These are phyloP conservation scores for Drosophila atripex DNA, from an alignment of 2,888 invertebrate species.

Conservation along the genomic window DNA sequence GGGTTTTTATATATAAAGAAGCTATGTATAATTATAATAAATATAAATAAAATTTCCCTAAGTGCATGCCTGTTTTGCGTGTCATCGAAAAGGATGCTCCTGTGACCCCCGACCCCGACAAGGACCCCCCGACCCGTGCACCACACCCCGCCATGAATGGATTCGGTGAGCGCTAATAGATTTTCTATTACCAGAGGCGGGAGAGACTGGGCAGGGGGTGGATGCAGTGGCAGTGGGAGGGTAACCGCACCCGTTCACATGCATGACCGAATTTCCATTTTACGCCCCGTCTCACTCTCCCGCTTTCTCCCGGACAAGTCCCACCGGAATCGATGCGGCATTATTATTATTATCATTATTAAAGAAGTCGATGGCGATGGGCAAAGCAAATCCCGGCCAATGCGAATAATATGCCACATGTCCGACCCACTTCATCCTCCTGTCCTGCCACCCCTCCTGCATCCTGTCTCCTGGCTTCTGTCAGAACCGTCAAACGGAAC, in stretches of 20 bases:
- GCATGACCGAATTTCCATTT: slow-evolving; percentile 76
- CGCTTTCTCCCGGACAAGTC: slow-evolving; percentile 29
- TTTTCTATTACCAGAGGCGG: slow-evolving; percentile 64
- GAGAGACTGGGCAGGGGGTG: neutral
- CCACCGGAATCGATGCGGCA: slow-evolving; percentile 66
- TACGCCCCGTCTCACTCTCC: slow-evolving; percentile 46
- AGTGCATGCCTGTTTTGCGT: slow-evolving; percentile 30
- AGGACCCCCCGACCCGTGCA: neutral
- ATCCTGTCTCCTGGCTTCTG: slow-evolving; percentile 1
- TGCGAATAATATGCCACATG: slow-evolving; percentile 67
- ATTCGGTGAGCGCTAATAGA: slow-evolving; percentile 70
- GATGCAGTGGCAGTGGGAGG: neutral
- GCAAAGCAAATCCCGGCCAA: slow-evolving; percentile 54
- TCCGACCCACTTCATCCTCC: slow-evolving; percentile 36
- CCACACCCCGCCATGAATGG: slow-evolving; percentile 3
- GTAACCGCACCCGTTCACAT: slow-evolving; percentile 43
- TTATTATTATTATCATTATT: slow-evolving; percentile 71
- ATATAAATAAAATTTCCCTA: neutral
- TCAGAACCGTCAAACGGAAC: slow-evolving; percentile 8
- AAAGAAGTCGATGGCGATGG: slow-evolving; percentile 65
- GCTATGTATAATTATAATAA: no score
- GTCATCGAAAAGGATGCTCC: slow-evolving; percentile 59
- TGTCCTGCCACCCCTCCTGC: neutral
- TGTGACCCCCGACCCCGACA: neutral
- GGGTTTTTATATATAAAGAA: no score